A percentile compares a stretch with the other conserved stretches of the same genome.
phyloP scores from a whole-genome alignment of 2,797 vertebrate species.

The Furcifer pardalis region DNA sequence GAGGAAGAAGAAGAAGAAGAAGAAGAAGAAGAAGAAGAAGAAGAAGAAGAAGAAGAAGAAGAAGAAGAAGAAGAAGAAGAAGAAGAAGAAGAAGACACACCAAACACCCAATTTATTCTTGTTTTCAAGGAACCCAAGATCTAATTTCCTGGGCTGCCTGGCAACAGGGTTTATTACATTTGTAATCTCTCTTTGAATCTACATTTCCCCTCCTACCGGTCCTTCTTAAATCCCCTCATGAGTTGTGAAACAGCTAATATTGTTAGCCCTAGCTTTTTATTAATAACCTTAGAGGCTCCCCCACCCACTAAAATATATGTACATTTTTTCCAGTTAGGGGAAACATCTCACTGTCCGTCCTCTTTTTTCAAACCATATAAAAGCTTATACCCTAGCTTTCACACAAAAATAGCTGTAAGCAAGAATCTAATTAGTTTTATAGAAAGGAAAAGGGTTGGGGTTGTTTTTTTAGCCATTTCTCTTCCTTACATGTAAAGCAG shows the following conservation, averaged over 20 bases:
- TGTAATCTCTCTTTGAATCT: conserved; percentile 47
- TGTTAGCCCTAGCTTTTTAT: conserved; percentile 50
- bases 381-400: neutral
- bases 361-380: conserved; percentile 16
- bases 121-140: conserved; percentile 51
- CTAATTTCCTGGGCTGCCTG: conserved; percentile 56
- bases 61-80: neutral
- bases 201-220: conserved; percentile 41
- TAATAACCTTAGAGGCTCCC: conserved; percentile 41
- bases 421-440: conserved; percentile 4
- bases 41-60: neutral
- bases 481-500: neutral
- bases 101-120: conserved; percentile 52
- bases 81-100: neutral
- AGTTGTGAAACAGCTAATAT: conserved; percentile 49
- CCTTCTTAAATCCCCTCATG: conserved; percentile 40
- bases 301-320: neutral
- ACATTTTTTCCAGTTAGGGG: neutral
- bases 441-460: neutral
- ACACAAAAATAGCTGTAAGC: conserved; percentile 2
- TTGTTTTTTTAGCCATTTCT: neutral
- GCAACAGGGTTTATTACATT: conserved; percentile 57
- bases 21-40: neutral
- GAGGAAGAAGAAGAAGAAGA: neutral
- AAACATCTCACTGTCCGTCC: neutral